Percentiles rank a stretch among this genome's conserved stretches.
phyloP scores from a whole-genome alignment of 2,888 invertebrate genomes.

The Acleris holmiana region DNA sequence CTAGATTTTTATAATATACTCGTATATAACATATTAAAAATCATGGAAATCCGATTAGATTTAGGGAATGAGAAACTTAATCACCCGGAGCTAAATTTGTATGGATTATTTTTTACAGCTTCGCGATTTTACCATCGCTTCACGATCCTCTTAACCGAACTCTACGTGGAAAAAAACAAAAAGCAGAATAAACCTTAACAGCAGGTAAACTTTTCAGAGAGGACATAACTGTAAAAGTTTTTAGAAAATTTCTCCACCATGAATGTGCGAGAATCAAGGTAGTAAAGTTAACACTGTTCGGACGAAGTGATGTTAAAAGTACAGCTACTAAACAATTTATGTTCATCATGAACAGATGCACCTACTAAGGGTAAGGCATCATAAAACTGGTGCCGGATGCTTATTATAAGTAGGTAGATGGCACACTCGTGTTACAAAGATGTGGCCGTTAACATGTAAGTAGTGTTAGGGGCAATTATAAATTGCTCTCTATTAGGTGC shows the following conservation, averaged over 20 bases:
- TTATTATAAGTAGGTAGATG: constrained; percentile 55
- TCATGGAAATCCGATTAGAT: too few relatives aligned
- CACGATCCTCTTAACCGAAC: too few relatives aligned
- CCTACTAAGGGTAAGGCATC: constrained; percentile 64
- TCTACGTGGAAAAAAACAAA: too few relatives aligned
- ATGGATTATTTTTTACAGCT: too few relatives aligned
- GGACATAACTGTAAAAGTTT: background rate
- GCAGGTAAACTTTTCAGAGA: background rate
- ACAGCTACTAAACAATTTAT: constrained; percentile 54
- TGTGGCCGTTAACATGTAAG: constrained; percentile 22
- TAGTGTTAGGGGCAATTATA: constrained; percentile 25
- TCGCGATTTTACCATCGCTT: too few relatives aligned
- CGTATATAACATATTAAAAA: too few relatives aligned
- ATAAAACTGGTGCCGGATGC: constrained; percentile 64
- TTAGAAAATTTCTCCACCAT: background rate
- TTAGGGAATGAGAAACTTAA: too few relatives aligned
- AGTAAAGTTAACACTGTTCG: background rate
- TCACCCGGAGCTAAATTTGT: too few relatives aligned
- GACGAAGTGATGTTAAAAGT: constrained; percentile 6
- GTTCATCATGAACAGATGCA: constrained; percentile 61
- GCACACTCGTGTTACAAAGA: constrained; percentile 35
- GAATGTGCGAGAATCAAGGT: constrained; percentile 2
- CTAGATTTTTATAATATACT: too few relatives aligned
- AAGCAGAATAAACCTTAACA: too few relatives aligned
- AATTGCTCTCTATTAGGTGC: constrained; percentile 16